Evolutionary conservation across 2,797 vertebrate genomes (phyloP), one percentile per base, ranked within the genome.

Genomic region (Perodicticus potto): DNA sequence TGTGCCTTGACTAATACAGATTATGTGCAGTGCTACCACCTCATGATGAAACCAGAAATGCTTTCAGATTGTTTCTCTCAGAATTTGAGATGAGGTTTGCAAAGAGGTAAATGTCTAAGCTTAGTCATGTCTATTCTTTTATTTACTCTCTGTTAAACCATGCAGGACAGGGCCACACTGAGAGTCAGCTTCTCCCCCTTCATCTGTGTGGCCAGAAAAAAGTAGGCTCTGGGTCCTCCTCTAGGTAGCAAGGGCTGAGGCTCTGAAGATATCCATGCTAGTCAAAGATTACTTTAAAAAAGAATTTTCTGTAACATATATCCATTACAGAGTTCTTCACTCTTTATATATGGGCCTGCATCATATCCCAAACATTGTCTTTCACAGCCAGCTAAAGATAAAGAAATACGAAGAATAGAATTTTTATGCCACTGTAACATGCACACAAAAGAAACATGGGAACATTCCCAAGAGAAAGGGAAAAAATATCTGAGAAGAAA

Each of bases 361-460:
- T 5, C 12, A 6, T 22, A 55, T 43, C 32, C 76, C 7, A 57
- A 70, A 45, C 19, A 2, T 6, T 77, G 73, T 43, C 81, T n/a
- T 95, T 82, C 77, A 73, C 5, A 86, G 27, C 77, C 37, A 78
- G 40, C 25, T 77, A 59, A 40, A 14, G 23, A 53, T 19, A 80
- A 94, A 88, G 27, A 94, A 84, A 73, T 77, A 49, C 19, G 23
- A 40, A 87, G 74, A 89, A 37, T n/a, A 72, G 40, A 82, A 69
- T 32, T n/a, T 89, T 93, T 77, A 69, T 59, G n/a, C 34, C 91
- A 63, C 49, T 53, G 1, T 37, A 91, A 90, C 34, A 77, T 32
- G 49, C 65, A 67, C 3, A 67, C 32, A 34, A 67, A 63, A 63
- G 53, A 61, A 72, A 53, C 27, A 27, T 43, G 37, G 55, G 27